Evolutionary conservation across 2,888 invertebrate species (phyloP).

Genomic region (Lypha dubia): DNA sequence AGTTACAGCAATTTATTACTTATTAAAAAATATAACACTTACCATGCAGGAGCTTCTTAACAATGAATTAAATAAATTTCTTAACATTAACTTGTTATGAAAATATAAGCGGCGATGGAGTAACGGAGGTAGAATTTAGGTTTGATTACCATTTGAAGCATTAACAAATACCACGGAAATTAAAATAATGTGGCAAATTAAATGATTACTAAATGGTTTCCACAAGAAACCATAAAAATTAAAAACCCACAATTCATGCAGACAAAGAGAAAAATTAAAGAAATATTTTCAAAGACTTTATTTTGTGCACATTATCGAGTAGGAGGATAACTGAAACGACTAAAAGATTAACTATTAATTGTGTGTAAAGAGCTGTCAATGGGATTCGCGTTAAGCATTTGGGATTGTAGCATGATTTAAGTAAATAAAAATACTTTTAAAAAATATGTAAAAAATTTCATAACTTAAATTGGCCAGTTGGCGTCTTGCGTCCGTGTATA

Average conservation of each 20-base stretch:
- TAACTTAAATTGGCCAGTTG: neutral
- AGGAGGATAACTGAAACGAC: neutral
- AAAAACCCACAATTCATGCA: constrained; percentile 5
- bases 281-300: neutral
- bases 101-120: neutral
- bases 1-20: neutral
- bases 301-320: neutral
- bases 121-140: neutral
- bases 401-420: neutral
- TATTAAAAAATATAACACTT: neutral
- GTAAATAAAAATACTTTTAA: constrained; percentile 8
- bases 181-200: constrained; percentile 64
- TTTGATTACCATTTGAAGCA: neutral
- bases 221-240: constrained; percentile 52
- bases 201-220: constrained; percentile 68
- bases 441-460: too few species aligned
- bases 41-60: neutral
- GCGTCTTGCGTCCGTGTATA: too few species aligned
- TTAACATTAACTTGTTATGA: constrained; percentile 1
- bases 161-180: constrained; percentile 38
- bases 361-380: constrained; percentile 33
- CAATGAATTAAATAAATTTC: constrained; percentile 41
- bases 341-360: constrained; percentile 41
- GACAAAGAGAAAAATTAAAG: neutral
- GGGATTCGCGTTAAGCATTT: constrained; percentile 31